phyloP scores from a whole-genome alignment of 2,113 vertebrate species.

The Gulo gulo region DNA sequence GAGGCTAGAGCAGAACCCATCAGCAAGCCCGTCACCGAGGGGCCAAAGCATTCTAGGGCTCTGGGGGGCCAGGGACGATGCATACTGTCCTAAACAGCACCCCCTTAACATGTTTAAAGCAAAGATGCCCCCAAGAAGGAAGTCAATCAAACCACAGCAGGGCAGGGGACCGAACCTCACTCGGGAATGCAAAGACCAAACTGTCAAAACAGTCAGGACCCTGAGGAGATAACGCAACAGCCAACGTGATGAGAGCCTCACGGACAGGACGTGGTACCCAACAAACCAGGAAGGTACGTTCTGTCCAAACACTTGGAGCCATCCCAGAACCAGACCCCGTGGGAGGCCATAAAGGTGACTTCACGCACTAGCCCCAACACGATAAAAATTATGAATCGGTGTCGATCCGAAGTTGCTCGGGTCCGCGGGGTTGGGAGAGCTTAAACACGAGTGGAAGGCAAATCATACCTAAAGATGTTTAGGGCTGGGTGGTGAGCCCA shows the following conservation, averaged over 20 bases:
- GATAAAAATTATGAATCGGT: too few species aligned
- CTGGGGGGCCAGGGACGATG: neutral
- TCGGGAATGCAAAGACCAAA: neutral
- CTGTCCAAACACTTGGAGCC: too few species aligned
- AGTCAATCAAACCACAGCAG: neutral
- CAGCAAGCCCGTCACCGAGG: neutral
- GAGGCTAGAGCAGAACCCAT: neutral
- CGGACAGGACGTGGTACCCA: fast-evolving
- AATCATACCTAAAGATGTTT: neutral
- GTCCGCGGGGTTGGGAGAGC: neutral
- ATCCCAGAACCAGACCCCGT: neutral
- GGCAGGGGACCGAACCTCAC: neutral
- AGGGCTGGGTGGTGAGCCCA: neutral
- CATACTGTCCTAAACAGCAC: neutral
- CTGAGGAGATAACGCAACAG: neutral
- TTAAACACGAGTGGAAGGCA: neutral
- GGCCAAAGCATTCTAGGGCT: neutral
- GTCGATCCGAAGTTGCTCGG: neutral
- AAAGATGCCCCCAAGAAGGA: neutral
- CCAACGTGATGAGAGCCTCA: fast-evolving
- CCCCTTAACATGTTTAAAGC: neutral
- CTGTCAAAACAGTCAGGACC: neutral
- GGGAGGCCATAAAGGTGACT: neutral
- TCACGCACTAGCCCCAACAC: fast-evolving
- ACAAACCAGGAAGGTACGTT: neutral